phyloP scores from a whole-genome alignment of 2,888 invertebrate genomes.

The Meloe dianella region DNA sequence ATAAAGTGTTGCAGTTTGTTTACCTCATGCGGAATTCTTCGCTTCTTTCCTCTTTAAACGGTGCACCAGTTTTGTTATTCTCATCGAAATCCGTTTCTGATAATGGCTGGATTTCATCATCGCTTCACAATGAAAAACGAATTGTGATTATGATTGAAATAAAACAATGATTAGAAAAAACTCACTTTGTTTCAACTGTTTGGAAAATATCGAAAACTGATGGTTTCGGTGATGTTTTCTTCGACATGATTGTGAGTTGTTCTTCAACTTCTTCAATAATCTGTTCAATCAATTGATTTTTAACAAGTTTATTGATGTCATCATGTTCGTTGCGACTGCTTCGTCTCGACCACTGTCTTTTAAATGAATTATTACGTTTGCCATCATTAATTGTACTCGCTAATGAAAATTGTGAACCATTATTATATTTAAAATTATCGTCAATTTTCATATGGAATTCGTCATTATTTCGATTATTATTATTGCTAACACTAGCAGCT shows the following conservation, averaged over 20 bases:
- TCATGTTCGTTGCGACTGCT: neutral
- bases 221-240: constrained; percentile 55
- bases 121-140: neutral
- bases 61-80: neutral
- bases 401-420: constrained; percentile 16
- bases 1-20: neutral
- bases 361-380: neutral
- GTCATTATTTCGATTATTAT: constrained; percentile 57
- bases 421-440: too few relatives aligned
- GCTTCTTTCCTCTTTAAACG: neutral
- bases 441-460: too few relatives aligned
- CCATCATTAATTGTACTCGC: neutral
- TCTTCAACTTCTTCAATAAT: constrained; percentile 82
- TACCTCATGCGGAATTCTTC: neutral
- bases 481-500: constrained; percentile 68
- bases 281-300: constrained; percentile 68
- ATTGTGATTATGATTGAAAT: neutral
- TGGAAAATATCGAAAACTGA: constrained; percentile 66
- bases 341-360: neutral
- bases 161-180: constrained; percentile 35
- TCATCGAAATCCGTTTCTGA: neutral
- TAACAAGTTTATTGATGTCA: constrained; percentile 24
- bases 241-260: constrained; percentile 80
- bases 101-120: neutral
- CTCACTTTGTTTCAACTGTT: constrained; percentile 60